Base-by-base conservation (phyloP, 2,888 invertebrate genomes). In the Chloromyia formosa region DNA sequence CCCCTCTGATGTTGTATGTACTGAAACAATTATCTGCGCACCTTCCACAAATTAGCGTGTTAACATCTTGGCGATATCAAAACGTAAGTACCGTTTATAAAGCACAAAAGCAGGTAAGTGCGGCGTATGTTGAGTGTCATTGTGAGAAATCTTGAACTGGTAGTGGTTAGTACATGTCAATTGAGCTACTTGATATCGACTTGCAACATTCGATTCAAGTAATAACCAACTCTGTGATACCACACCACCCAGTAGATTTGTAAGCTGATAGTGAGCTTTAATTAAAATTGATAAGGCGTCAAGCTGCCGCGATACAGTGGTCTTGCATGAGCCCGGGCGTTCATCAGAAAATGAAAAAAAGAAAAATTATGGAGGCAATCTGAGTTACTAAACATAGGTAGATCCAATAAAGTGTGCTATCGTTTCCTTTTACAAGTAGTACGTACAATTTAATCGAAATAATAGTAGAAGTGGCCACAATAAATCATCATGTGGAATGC, bases 121-220 rank as follows among this genome's bases (percentile, higher is more conserved):
- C 56, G 40, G 49, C 66, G 42, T 45, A 42, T 7, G 66, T 45
- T 20, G 45, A 45, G 35, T 58, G 7, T 35, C 27, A 35, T 35
- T n/a, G n/a, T n/a, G n/a, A 35, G 58, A 58, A 71, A 42, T 71
- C 71, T 71, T 71, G 71, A 71, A 71, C 58, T 71, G 42, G 56
- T 71, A 71, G 71, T 71, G 58, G 56, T 71, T 71, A 71, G 71
- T 71, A 71, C 71, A 71, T 71, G 71, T 71, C 71, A 71, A 71
- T 71, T 58, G 56, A 58, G 71, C 71, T 71, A 71, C 71, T 71
- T 71, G 71, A 71, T 71, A 71, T 71, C 71, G 40, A 58, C 56
- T 10, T 20, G 56, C 27, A 71, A 58, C 58, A 71, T 58, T 71
- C 58, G 56, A 71, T 71, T 71, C 56, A 71, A 71, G 58, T 71